Evolutionary conservation across 2,797 vertebrate species (phyloP).

Genomic region (Clarias fuscus): DNA sequence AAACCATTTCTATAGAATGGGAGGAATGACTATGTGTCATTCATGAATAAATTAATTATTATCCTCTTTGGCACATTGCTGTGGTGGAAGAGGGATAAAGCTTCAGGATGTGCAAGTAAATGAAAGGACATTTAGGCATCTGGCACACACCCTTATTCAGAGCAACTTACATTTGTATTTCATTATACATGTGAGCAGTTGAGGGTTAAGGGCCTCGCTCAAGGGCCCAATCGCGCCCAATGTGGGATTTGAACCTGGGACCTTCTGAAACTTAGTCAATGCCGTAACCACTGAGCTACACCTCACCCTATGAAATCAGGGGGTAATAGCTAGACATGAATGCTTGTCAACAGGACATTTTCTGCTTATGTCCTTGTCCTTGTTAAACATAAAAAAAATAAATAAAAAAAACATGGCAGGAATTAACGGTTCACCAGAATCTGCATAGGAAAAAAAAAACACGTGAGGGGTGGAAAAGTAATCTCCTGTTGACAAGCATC

Average conservation of each 20-base stretch:
- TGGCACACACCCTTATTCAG: too few species aligned
- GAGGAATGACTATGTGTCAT: background rate
- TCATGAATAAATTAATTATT: background rate
- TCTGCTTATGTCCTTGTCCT: background rate
- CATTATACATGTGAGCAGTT: too few species aligned
- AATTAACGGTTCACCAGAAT: background rate
- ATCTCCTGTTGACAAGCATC: slow-evolving; percentile 47
- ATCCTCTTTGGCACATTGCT: background rate
- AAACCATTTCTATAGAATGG: too few species aligned
- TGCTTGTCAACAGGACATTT: background rate
- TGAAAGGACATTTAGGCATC: too few species aligned
- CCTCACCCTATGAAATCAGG: too few species aligned
- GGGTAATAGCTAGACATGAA: too few species aligned
- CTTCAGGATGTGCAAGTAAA: background rate
- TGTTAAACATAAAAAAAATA: background rate
- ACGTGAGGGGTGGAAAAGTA: background rate
- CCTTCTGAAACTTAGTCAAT: too few species aligned
- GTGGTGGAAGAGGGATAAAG: background rate
- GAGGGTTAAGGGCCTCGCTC: too few species aligned
- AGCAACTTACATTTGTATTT: too few species aligned
- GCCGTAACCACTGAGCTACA: too few species aligned
- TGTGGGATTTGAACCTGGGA: too few species aligned
- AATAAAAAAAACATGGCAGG: background rate
- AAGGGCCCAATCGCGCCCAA: too few species aligned
- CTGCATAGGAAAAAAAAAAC: slow-evolving; percentile 3